Conservation (phyloP, 2,888 invertebrate genomes). For the Neelides folsomi region DNA sequence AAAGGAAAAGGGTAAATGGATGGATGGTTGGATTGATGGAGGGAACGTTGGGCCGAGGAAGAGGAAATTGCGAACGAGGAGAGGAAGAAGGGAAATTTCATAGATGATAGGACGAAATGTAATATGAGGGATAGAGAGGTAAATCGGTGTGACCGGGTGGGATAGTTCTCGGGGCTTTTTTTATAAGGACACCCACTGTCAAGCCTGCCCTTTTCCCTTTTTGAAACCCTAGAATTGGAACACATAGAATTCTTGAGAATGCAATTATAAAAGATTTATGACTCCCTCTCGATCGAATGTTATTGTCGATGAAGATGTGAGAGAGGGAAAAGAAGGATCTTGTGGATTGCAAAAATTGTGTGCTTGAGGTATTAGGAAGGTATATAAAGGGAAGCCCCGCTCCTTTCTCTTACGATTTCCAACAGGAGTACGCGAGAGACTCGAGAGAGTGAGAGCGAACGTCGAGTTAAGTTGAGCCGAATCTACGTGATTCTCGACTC, state of each 20-base stretch:
- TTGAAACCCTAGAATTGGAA: slow-evolving; percentile 5
- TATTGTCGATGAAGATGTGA: slow-evolving; percentile 21
- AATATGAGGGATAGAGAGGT: slow-evolving; percentile 1
- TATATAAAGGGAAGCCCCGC: background rate
- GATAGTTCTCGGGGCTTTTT: slow-evolving; percentile 4
- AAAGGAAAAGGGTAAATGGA: too few relatives aligned
- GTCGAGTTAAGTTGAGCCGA: slow-evolving; percentile 3
- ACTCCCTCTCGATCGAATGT: slow-evolving; percentile 11
- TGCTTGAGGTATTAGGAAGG: slow-evolving; percentile 3
- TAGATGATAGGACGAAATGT: too few relatives aligned
- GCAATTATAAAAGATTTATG: slow-evolving; percentile 31
- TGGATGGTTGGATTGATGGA: too few relatives aligned
- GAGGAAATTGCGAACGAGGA: too few relatives aligned
- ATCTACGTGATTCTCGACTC: slow-evolving; percentile 24
- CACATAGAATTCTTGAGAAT: slow-evolving; percentile 23
- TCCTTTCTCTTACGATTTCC: background rate
- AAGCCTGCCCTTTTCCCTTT: background rate
- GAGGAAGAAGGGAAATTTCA: too few relatives aligned
- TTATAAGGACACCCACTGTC: slow-evolving; percentile 1
- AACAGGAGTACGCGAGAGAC: background rate
- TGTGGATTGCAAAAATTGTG: slow-evolving; percentile 6
- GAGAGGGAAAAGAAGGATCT: slow-evolving; percentile 5
- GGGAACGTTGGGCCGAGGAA: too few relatives aligned
- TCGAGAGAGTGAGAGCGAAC: background rate
- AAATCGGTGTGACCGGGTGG: slow-evolving; percentile 9